Conservation (phyloP, 2,797 vertebrate species). For the Steatocranus sp. region DNA sequence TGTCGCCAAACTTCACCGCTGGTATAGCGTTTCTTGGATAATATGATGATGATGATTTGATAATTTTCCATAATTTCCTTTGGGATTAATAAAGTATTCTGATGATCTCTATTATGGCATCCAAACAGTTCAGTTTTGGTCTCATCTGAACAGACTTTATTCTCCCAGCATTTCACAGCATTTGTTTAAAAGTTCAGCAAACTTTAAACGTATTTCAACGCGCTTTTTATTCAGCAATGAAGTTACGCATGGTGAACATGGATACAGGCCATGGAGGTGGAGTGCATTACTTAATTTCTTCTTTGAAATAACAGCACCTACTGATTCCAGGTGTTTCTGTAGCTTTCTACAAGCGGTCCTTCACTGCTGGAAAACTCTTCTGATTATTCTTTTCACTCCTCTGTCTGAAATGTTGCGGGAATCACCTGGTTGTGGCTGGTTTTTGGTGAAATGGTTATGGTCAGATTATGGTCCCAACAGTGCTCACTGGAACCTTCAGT, state of each 20-base stretch:
- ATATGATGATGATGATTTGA: neutral
- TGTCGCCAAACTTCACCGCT: neutral
- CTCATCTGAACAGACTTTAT: neutral
- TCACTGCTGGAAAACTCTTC: neutral
- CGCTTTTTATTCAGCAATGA: neutral
- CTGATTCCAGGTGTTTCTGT: neutral
- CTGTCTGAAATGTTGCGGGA: neutral
- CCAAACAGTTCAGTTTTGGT: neutral
- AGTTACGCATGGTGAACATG: neutral
- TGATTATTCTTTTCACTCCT: neutral
- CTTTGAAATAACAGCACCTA: neutral
- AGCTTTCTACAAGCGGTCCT: neutral
- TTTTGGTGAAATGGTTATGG: neutral
- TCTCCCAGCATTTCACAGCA: neutral
- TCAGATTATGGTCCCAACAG: neutral
- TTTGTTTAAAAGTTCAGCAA: neutral
- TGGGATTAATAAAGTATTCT: neutral
- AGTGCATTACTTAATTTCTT: neutral
- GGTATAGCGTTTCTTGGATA: neutral
- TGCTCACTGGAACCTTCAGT: neutral
- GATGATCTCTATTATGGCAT: neutral
- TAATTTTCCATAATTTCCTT: neutral
- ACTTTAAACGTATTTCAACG: neutral
- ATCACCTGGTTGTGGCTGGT: neutral
- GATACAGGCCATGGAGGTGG: neutral